These are phyloP conservation scores for Ornithorhynchus anatinus DNA, from an alignment of 2,113 vertebrate genomes.

Conservation along the genomic window DNA sequence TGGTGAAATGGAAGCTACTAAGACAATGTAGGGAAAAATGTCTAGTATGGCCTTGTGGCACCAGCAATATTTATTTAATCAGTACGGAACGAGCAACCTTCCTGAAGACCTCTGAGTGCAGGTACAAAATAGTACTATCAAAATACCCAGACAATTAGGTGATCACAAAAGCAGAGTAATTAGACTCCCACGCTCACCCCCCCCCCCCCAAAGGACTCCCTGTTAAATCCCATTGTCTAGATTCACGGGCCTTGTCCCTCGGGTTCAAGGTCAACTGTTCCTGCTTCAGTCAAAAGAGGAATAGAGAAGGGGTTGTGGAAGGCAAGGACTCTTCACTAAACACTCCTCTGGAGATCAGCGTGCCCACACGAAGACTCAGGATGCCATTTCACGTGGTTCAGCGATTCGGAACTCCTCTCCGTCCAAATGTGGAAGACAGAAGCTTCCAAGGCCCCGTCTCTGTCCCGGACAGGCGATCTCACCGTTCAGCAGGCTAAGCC, in stretches of 20 bases:
- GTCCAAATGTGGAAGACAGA: no score
- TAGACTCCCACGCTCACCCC: background rate
- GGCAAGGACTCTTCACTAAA: background rate
- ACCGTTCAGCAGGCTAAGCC: no score
- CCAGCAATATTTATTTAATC: conserved; percentile 10
- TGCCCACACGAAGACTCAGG: no score
- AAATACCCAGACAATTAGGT: background rate
- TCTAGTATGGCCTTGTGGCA: background rate
- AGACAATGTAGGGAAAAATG: background rate
- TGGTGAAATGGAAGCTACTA: conserved; percentile 13
- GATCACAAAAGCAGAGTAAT: conserved; percentile 11
- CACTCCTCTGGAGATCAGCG: background rate
- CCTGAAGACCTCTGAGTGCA: background rate
- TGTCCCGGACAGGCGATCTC: no score
- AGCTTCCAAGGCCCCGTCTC: no score
- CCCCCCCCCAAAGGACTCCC: background rate
- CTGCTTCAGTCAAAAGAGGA: no score
- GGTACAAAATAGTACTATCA: background rate
- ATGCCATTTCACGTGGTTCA: no score
- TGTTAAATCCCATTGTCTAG: conserved; percentile 11
- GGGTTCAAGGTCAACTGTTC: conserved; percentile 1
- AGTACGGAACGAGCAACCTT: background rate
- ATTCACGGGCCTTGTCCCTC: background rate
- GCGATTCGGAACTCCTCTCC: no score
- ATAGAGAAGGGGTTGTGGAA: background rate